Percentiles rank a stretch among this genome's conserved stretches.
These are phyloP conservation scores for Synergus umbraculus DNA, from an alignment of 2,888 invertebrate species.

Conservation along the genomic window DNA sequence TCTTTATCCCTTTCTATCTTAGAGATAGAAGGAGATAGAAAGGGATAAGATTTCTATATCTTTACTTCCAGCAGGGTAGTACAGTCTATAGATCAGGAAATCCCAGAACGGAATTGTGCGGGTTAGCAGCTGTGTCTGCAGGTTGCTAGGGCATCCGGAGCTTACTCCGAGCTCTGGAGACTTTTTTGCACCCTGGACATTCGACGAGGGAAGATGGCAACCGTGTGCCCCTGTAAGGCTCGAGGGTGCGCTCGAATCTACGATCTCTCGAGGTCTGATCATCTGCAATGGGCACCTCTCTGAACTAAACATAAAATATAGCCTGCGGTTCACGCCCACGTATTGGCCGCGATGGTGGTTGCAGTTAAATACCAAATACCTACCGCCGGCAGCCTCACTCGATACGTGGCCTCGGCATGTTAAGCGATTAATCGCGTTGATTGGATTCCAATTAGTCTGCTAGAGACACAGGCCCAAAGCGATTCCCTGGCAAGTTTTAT, in stretches of 20 bases:
- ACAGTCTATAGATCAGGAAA: constrained; percentile 9
- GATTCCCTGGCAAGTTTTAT: constrained; percentile 27
- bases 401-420: constrained; percentile 63
- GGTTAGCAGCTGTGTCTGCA: constrained; percentile 37
- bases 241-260: constrained; percentile 39
- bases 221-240: constrained; percentile 29
- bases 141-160: constrained; percentile 23
- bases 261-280: constrained; percentile 47
- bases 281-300: constrained; percentile 64
- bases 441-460: constrained; percentile 74
- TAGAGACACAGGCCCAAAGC: constrained; percentile 58
- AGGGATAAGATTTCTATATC: too few species aligned
- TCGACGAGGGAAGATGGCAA: constrained; percentile 39
- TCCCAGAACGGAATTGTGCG: constrained; percentile 1
- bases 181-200: constrained; percentile 35
- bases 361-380: constrained; percentile 70
- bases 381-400: constrained; percentile 46
- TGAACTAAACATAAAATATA: constrained; percentile 71
- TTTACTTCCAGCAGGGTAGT: too few species aligned
- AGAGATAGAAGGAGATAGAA: too few species aligned
- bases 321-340: constrained; percentile 70
- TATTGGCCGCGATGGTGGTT: constrained; percentile 55
- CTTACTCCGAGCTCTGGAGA: constrained; percentile 1
- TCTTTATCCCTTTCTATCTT: too few species aligned
- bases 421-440: constrained; percentile 73